These are phyloP conservation scores for Gymnoscopelus microlampas DNA, from an alignment of 2,797 vertebrate genomes.

Conservation along the genomic window DNA sequence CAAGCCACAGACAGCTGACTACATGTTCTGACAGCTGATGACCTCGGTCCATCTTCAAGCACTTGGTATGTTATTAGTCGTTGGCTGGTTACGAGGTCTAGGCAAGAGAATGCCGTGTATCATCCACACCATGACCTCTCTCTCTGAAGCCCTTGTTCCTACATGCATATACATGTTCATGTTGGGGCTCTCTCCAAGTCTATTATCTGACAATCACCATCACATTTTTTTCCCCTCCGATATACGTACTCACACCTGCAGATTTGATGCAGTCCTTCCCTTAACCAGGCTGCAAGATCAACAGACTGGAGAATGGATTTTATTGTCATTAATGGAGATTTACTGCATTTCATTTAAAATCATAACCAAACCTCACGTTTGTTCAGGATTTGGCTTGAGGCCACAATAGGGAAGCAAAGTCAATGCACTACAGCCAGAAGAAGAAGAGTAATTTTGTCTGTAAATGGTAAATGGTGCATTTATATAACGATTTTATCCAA, in stretches of 20 bases:
- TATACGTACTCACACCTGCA: conserved; percentile 6
- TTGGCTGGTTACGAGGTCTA: conserved; percentile 18
- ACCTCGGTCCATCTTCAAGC: conserved; percentile 5
- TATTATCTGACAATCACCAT: neutral
- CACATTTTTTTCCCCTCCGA: no score
- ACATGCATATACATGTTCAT: conserved; percentile 4
- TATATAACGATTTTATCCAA: no score
- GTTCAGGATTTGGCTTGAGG: conserved; percentile 2
- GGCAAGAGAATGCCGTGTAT: conserved; percentile 13
- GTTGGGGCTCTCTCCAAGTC: neutral
- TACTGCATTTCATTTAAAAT: conserved; percentile 48
- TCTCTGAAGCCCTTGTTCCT: neutral
- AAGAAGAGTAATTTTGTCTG: no score
- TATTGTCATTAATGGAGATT: conserved; percentile 37
- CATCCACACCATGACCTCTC: neutral
- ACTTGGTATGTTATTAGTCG: conserved; percentile 26
- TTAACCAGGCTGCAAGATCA: conserved; percentile 19
- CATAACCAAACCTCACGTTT: conserved; percentile 17
- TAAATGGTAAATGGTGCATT: no score
- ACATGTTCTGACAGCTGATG: conserved; percentile 37
- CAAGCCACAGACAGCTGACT: conserved; percentile 5
- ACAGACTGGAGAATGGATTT: conserved; percentile 28
- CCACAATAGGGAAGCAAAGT: neutral
- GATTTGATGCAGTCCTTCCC: conserved; percentile 19
- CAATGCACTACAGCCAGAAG: neutral